Evolutionary conservation across 2,888 invertebrate species (phyloP).

Genomic region (Pheosia gnoma): DNA sequence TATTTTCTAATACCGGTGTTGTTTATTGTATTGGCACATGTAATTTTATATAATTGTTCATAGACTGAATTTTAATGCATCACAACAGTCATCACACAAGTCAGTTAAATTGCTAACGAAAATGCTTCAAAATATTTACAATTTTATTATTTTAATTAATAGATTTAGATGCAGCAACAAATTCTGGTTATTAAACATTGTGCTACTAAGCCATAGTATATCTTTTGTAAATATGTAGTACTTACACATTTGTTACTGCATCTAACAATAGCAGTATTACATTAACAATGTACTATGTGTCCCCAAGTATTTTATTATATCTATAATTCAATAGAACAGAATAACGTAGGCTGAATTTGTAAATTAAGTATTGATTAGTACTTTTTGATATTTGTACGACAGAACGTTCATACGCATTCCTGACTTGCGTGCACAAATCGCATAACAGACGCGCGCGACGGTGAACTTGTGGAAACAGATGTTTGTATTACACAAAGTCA

Average conservation of each 20-base stretch:
- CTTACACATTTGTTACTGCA: slow-evolving; percentile 57
- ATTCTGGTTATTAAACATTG: slow-evolving; percentile 15
- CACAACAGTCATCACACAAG: slow-evolving; percentile 64
- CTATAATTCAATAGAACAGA: slow-evolving; percentile 57
- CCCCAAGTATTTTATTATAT: slow-evolving; percentile 63
- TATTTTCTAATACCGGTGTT: slow-evolving; percentile 39
- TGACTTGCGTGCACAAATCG: neutral
- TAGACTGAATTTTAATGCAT: slow-evolving; percentile 63
- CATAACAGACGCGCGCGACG: neutral
- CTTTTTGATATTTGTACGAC: slow-evolving; percentile 57
- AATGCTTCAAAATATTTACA: slow-evolving; percentile 44
- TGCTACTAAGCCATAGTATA: slow-evolving; percentile 37
- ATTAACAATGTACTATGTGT: slow-evolving; percentile 50
- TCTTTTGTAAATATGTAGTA: slow-evolving; percentile 15
- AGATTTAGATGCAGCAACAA: slow-evolving; percentile 57
- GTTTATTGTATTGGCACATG: slow-evolving; percentile 50
- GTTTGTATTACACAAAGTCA: neutral
- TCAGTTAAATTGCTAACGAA: slow-evolving; percentile 42
- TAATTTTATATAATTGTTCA: slow-evolving; percentile 49
- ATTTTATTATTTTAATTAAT: slow-evolving; percentile 47
- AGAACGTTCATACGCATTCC: slow-evolving; percentile 24
- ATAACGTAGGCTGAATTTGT: slow-evolving; percentile 48
- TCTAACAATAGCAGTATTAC: slow-evolving; percentile 72
- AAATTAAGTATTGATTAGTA: slow-evolving; percentile 49
- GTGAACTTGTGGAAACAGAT: neutral